Conservation (phyloP, 2,797 vertebrate species). For the Onychomys arenicola region DNA sequence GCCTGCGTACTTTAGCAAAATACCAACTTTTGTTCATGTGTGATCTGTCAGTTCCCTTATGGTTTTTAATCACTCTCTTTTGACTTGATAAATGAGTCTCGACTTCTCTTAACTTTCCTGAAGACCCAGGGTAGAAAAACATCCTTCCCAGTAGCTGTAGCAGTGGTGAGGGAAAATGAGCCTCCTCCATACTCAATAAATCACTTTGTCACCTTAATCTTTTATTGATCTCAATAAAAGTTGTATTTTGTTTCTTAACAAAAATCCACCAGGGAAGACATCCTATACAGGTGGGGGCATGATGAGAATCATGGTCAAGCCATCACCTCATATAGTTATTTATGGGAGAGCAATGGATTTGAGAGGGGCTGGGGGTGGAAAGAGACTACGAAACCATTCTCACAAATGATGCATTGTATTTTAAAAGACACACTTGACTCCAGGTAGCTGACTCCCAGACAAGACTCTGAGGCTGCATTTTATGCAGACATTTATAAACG, state of each 20-base stretch:
- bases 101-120: conserved; percentile 84
- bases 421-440: conserved; percentile 85
- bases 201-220: conserved; percentile 90
- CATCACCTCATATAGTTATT: conserved; percentile 83
- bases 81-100: conserved; percentile 86
- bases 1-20: background rate
- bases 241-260: conserved; percentile 88
- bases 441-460: conserved; percentile 80
- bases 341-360: conserved; percentile 83
- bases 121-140: conserved; percentile 82
- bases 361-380: background rate
- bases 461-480: conserved; percentile 75
- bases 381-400: conserved; percentile 68
- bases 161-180: conserved; percentile 80
- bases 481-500: conserved; percentile 83
- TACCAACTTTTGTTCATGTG: conserved; percentile 77
- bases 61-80: conserved; percentile 86
- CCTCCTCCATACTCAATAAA: conserved; percentile 85
- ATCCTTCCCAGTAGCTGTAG: conserved; percentile 71
- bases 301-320: conserved; percentile 69
- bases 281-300: conserved; percentile 74
- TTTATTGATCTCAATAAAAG: conserved; percentile 91
- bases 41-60: conserved; percentile 66
- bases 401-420: conserved; percentile 83
- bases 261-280: conserved; percentile 88